Evolutionary conservation across 1,140 invertebrate species (phyloP).

Genomic region (Pseudomyrmex pallidus): DNA sequence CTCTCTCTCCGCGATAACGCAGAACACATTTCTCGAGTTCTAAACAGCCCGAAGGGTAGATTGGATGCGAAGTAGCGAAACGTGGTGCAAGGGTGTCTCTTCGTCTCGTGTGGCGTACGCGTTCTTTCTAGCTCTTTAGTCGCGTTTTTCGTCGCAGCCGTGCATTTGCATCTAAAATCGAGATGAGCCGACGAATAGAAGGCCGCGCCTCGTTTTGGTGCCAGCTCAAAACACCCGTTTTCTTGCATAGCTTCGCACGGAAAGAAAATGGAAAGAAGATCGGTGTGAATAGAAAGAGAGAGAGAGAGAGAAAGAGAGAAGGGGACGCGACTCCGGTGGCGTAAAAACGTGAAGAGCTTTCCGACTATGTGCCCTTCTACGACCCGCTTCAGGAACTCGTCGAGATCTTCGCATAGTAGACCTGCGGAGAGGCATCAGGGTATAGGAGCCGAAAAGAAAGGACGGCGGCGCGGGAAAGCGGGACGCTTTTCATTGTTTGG

Average conservation of each 20-base stretch:
- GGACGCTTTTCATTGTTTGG: constrained; percentile 67
- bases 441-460: constrained; percentile 29
- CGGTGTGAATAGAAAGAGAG: background rate
- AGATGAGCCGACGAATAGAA: constrained; percentile 78
- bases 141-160: constrained; percentile 63
- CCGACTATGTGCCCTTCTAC: constrained; percentile 54
- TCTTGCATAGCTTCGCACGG: constrained; percentile 27
- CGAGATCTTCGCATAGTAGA: constrained; percentile 42
- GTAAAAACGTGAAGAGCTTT: constrained; percentile 52
- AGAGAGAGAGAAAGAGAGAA: background rate
- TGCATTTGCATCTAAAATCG: constrained; percentile 83
- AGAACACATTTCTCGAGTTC: constrained; percentile 9
- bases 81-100: constrained; percentile 27
- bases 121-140: constrained; percentile 40
- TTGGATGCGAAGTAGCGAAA: constrained; percentile 57
- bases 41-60: constrained; percentile 42
- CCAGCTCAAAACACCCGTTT: constrained; percentile 52
- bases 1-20: constrained; percentile 7
- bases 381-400: constrained; percentile 36
- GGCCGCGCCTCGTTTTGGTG: constrained; percentile 23
- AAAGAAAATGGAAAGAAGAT: constrained; percentile 12
- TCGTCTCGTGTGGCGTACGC: constrained; percentile 5
- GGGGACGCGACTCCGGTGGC: background rate
- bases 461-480: background rate
- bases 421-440: constrained; percentile 52